Conservation (phyloP, 2,113 vertebrate species). For the Podarcis raffonei region DNA sequence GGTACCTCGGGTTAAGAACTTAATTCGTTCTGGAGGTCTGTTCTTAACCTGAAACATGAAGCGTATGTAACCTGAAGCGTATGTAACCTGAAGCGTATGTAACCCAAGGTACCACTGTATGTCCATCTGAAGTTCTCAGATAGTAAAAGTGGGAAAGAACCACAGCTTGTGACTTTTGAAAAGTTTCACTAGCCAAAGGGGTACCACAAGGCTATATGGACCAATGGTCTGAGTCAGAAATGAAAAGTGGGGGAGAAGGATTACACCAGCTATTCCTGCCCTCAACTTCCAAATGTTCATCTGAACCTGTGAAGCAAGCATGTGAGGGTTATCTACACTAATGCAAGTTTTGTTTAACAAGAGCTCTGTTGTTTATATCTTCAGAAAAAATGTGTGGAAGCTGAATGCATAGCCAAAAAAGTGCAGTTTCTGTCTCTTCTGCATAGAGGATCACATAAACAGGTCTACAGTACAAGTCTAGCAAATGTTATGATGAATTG, state of each 20-base stretch:
- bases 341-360: not conserved
- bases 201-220: no score
- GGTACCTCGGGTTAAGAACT: no score
- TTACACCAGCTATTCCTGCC: not conserved
- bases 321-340: not conserved
- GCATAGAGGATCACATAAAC: not conserved
- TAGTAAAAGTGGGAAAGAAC: not conserved
- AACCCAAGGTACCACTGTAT: not conserved
- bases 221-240: no score
- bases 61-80: no score
- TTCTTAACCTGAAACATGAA: no score
- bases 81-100: no score
- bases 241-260: no score
- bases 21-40: no score
- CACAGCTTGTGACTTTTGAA: not conserved
- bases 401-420: no score
- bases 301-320: not conserved
- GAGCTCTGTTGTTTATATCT: not conserved
- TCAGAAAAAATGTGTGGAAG: not conserved
- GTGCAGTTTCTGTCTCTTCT: not conserved
- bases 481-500: constrained; percentile 9
- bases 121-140: not conserved
- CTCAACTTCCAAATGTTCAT: not conserved
- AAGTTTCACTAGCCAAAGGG: not conserved
- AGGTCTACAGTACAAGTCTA: not conserved